Base-by-base conservation (phyloP, 1,140 invertebrate species). In the Drosophila cardini region DNA sequence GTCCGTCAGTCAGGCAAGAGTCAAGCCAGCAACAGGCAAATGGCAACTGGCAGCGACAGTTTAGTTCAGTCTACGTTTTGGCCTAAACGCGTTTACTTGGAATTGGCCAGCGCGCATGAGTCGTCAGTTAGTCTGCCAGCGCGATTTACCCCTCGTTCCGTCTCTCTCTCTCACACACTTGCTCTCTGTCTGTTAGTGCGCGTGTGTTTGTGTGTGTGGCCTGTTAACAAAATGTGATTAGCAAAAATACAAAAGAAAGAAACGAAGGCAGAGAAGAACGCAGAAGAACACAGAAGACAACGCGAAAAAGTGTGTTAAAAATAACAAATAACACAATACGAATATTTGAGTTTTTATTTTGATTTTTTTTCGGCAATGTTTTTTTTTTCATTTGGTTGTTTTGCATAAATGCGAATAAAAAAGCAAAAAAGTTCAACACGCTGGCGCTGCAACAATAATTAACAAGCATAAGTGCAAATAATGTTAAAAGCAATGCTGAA, bases 211-310 rank as follows among this genome's bases (percentile, higher is more conserved):
- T 34, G 36, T 62, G 68, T 61, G 60, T 73, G 62, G 78, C 74
- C 84, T 87, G 84, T 89, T 87, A 89, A 89, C 84, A 87, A 87
- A 87, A 87, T 87, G 84, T 87, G 84, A 87, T 87, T 89, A 89
- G 84, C 84, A 80, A 87, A 89, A 87, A 87, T 90, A 87, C 84
- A 87, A 72, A 72, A 72, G 70, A 89, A 26, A 89, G 84, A 76
- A 70, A 86, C 78, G 84, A 83, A 78, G 81, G 81, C 81, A 77
- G 50, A 61, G 26, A 45, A 70, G 21, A 26, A 26, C 21, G 21
- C 21, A 65, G 43, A 26, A 86, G 63, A 84, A 73, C 80, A 63
- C 30, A 32, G 36, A 45, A 32, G 43, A 45, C 34, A 71, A 69
- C 70, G 67, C 57, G 63, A 80, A 76, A 80, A 76, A 71, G 42